phyloP scores from a whole-genome alignment of 2,888 invertebrate species.

The Tetragnatha montana region DNA sequence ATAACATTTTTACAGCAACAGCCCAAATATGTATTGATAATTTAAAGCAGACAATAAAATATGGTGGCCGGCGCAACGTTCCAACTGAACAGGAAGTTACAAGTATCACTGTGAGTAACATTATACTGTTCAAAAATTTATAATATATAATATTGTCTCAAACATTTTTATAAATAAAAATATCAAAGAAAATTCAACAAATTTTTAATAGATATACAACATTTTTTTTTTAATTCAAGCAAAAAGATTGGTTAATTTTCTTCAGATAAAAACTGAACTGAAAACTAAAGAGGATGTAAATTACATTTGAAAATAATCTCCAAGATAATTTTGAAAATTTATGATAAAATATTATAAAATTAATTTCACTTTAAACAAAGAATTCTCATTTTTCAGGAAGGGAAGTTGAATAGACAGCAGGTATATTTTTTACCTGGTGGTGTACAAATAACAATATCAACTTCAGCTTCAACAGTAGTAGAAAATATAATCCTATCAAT shows the following conservation, averaged over 20 bases:
- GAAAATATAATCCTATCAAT: constrained; percentile 82
- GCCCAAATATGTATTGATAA: constrained; percentile 94
- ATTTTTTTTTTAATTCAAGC: too few species aligned
- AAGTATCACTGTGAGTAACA: constrained; percentile 80
- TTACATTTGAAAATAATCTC: too few species aligned
- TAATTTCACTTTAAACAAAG: neutral
- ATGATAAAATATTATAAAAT: neutral
- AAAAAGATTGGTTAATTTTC: too few species aligned
- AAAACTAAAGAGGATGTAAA: too few species aligned
- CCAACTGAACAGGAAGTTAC: constrained; percentile 95
- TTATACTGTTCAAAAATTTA: neutral
- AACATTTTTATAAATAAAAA: too few species aligned
- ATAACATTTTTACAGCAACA: constrained; percentile 79
- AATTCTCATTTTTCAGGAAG: constrained; percentile 78
- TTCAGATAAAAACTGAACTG: too few species aligned
- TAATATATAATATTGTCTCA: neutral
- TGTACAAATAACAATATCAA: constrained; percentile 94
- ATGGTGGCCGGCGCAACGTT: constrained; percentile 97
- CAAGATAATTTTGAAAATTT: too few species aligned
- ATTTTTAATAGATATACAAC: too few species aligned
- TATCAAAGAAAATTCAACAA: neutral
- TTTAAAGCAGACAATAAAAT: constrained; percentile 94
- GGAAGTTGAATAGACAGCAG: constrained; percentile 87
- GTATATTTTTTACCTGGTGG: constrained; percentile 95
- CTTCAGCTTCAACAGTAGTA: constrained; percentile 94